Base-by-base conservation (phyloP, 2,888 invertebrate species). In the Mythimna impura region DNA sequence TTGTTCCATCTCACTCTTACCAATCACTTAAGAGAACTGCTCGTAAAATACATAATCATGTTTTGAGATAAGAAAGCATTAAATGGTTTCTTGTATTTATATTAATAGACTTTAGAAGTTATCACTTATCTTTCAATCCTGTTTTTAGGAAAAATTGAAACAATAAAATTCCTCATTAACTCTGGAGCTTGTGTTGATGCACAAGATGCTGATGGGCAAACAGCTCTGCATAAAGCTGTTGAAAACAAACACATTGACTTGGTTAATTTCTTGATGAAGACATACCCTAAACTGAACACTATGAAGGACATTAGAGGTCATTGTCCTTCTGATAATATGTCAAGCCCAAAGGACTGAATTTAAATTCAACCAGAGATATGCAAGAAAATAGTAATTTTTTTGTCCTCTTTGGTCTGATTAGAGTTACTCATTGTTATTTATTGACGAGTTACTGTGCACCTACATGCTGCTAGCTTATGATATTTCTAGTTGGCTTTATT, bases 131-230 rank as follows among this genome's bases (percentile, higher is more conserved):
- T 36, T 52, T 55, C 47, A 61, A 50, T 65, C 9, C 55, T 66
- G 54, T 74, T 62, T 94, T 82, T 90, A 97, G 98, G 98, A 67
- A 97, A 98, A 92, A 80, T 93, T 58, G 94, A 97, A 63, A 96
- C 98, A 80, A 97, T 98, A 0, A 94, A 97, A 84, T 94, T 98
- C 64, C 94, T 99, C 66, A 91, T 98, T 40, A 91, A 96, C 30
- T 94, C 94, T 71, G 97, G 97, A 80, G 98, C 98, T 10, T 94
- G 97, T 91, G 90, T 97, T 7, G 92, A 95, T 80, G 87, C 97
- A 36, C 96, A 97, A 91, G 99, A 99, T 92, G 96, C 96, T 66
- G 99, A 99, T 94, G 98, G 98, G 0, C 97, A 98, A 92, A 98
- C 98, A 50, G 97, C 97, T 36, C 95, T 99, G 34, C 98, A 99